A percentile compares a stretch with the other conserved stretches of the same genome.
Conservation (phyloP, 2,888 invertebrate genomes). For the Arctia plantaginis region DNA sequence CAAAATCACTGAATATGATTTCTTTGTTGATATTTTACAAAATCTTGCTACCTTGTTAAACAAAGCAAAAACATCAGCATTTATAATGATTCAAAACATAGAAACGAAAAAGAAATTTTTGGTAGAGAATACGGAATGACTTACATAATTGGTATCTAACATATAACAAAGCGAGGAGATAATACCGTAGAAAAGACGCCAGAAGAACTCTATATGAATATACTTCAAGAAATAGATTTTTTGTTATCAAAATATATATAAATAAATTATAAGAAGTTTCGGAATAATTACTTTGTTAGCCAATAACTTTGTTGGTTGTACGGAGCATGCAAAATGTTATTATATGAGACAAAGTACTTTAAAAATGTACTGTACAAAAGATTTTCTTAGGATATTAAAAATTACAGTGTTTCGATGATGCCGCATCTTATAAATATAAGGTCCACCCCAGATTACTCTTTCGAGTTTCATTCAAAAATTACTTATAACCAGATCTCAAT, state of each 20-base stretch:
- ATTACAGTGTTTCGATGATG: accelerated
- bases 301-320: neutral
- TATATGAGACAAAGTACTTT: neutral
- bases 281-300: neutral
- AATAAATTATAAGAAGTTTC: neutral
- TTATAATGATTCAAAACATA: neutral
- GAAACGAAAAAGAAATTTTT: neutral
- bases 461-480: no score
- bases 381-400: neutral
- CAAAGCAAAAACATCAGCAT: neutral
- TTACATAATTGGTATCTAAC: neutral
- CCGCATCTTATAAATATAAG: no score
- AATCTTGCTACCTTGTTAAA: neutral
- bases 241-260: no score
- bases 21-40: neutral
- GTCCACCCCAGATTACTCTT: no score
- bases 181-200: neutral
- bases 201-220: no score
- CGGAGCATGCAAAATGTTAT: neutral
- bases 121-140: neutral
- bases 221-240: no score
- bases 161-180: neutral
- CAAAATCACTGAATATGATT: slow-evolving; percentile 10
- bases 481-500: no score
- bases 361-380: neutral